Base-by-base conservation (phyloP, 2,113 vertebrate genomes). In the Megaleporinus macrocephalus region DNA sequence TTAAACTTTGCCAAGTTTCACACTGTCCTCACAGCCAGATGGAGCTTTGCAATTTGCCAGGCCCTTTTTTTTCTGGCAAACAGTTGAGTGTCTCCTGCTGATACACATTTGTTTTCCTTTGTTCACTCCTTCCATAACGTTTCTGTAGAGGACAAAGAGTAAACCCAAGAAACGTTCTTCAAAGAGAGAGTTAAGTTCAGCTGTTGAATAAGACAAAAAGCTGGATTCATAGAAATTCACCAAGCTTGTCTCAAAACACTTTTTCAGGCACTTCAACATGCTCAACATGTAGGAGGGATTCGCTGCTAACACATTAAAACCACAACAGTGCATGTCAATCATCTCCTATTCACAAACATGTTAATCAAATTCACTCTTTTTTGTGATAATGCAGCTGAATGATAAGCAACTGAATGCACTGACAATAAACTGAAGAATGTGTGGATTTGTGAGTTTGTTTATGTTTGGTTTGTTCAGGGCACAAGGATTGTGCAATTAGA, bases 1-100 rank as follows among this genome's bases (percentile, higher is more conserved):
- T 44, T 16, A 26, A 59, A 27, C 44, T 20, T 57, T 22, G 66
- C 69, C 69, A 63, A 30, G 78, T 72, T 63, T 80, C 33, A 72
- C 36, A 49, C 20, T 30, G 20, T 29, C 71, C 68, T 73, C 55
- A 30, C 12, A 24, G n/a, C 14, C 24, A 62, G 55, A 72, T 72
- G 20, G 78, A 47, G 68, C 36, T 44, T 27, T 5, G 53, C 33
- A 57, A n/a, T 57, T 57, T 80, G 68, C 55, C 41, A 29, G 55
- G 33, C 12, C 2, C 61, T 63, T 55, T 22, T 36, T n/a, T 22
- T 36, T n/a, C 27, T 71, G 77, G 53, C 65, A 59, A 26, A 51
- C 24, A 9, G n/a, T 57, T 27, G 24, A 15, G n/a, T 20, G 33
- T 70, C 24, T 71, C 27, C 49, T 73, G 12, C 29, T 55, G 51